A percentile compares a stretch with the other conserved stretches of the same genome.
Conservation (phyloP, 1,140 invertebrate genomes). For the Drosophila seguyi region DNA sequence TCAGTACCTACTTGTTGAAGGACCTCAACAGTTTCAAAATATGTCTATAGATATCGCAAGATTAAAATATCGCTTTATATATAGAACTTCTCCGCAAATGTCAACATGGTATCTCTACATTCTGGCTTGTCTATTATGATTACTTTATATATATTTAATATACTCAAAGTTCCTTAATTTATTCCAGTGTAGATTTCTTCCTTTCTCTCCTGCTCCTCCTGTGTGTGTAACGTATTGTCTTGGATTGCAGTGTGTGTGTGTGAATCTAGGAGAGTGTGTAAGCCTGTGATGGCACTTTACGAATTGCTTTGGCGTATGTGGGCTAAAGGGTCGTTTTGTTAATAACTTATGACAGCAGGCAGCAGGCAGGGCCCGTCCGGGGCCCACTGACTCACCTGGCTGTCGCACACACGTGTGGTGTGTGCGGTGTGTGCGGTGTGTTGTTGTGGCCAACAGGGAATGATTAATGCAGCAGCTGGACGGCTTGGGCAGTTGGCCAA, state of each 20-base stretch:
- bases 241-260: constrained; percentile 25
- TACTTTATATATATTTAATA: too few species aligned
- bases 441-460: constrained; percentile 51
- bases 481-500: constrained; percentile 61
- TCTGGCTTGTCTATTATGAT: accelerated
- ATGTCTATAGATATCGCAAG: too few species aligned
- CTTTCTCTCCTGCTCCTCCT: neutral
- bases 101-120: neutral
- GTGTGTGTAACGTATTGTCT: constrained; percentile 56
- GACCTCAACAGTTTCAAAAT: too few species aligned
- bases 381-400: constrained; percentile 12
- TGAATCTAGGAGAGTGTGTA: constrained; percentile 23
- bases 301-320: constrained; percentile 69
- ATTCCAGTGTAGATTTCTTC: neutral
- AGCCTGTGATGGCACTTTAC: constrained; percentile 62
- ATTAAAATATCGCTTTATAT: too few species aligned
- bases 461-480: constrained; percentile 74
- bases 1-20: neutral
- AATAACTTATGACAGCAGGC: constrained; percentile 81
- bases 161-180: accelerated
- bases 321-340: constrained; percentile 68
- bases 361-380: neutral
- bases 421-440: constrained; percentile 32
- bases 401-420: constrained; percentile 19
- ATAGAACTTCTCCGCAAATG: too few species aligned